Percentiles rank a stretch among this genome's conserved stretches.
phyloP scores from a whole-genome alignment of 2,797 vertebrate species.

The Apogon talboti region DNA sequence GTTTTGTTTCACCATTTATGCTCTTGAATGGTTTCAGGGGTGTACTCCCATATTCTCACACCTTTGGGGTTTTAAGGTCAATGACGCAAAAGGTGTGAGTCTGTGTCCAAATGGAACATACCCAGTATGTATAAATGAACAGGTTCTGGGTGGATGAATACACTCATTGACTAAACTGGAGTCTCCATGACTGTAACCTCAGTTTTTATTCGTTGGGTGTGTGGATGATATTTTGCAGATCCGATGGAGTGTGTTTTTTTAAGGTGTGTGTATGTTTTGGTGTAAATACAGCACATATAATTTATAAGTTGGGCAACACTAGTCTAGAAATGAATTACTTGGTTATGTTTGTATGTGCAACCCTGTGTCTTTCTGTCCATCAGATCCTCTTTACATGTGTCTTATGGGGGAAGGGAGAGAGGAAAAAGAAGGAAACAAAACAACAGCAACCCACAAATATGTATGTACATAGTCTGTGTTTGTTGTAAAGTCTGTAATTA shows the following conservation, averaged over 20 bases:
- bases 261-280: not conserved
- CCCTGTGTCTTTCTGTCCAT: too few species aligned
- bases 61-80: not conserved
- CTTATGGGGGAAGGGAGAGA: too few species aligned
- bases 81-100: conserved; percentile 11
- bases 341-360: not conserved
- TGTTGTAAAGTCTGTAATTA: not conserved
- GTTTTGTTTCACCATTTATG: too few species aligned
- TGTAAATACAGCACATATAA: not conserved
- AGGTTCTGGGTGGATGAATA: conserved; percentile 36
- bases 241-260: not conserved
- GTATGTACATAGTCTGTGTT: not conserved
- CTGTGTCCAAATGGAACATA: conserved; percentile 29
- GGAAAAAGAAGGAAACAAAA: too few species aligned
- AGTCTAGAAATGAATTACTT: not conserved
- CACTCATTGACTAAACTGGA: conserved; percentile 1
- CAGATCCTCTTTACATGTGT: too few species aligned
- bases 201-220: conserved; percentile 5
- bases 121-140: conserved; percentile 41
- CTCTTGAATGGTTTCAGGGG: not conserved
- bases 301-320: not conserved
- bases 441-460: too few species aligned
- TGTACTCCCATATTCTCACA: not conserved
- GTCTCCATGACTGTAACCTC: conserved; percentile 4
- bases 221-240: not conserved